These are phyloP conservation scores for Oeneis ivallda DNA, from an alignment of 2,888 invertebrate species.

Conservation along the genomic window DNA sequence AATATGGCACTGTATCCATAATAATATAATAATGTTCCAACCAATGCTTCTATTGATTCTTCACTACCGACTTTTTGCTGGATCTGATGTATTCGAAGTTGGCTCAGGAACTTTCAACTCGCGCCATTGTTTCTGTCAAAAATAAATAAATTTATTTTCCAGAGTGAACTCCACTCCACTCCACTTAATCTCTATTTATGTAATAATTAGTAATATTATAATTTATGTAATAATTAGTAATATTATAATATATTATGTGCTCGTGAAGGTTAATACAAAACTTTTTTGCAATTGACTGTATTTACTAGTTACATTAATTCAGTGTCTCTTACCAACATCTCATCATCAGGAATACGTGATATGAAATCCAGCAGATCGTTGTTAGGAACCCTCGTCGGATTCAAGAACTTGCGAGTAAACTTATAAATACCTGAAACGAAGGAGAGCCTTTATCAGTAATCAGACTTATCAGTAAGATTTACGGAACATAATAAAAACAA, in stretches of 20 bases:
- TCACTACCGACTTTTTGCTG: conserved; percentile 45
- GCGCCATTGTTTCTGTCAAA: conserved; percentile 71
- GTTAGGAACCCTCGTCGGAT: conserved; percentile 69
- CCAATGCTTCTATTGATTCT: background rate
- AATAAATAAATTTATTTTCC: conserved; percentile 35
- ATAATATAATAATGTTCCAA: background rate
- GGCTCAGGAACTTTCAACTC: conserved; percentile 72
- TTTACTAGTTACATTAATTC: background rate
- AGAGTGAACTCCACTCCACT: too few species aligned
- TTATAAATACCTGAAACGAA: conserved; percentile 68
- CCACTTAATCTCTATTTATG: too few species aligned
- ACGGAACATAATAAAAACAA: too few species aligned
- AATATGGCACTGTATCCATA: conserved; percentile 30
- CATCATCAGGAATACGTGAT: conserved; percentile 71
- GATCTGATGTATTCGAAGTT: conserved; percentile 48
- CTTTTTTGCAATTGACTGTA: background rate
- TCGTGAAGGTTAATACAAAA: background rate
- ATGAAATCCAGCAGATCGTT: conserved; percentile 73
- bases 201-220: too few species aligned
- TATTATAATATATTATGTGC: too few species aligned
- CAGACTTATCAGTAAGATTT: too few species aligned
- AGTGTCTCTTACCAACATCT: conserved; percentile 59
- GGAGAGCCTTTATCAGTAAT: background rate
- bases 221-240: too few species aligned
- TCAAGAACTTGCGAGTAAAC: conserved; percentile 64